A percentile compares a stretch with the other conserved stretches of the same genome.
These are phyloP conservation scores for Hypomecis punctinalis DNA, from an alignment of 2,888 invertebrate species.

Conservation along the genomic window DNA sequence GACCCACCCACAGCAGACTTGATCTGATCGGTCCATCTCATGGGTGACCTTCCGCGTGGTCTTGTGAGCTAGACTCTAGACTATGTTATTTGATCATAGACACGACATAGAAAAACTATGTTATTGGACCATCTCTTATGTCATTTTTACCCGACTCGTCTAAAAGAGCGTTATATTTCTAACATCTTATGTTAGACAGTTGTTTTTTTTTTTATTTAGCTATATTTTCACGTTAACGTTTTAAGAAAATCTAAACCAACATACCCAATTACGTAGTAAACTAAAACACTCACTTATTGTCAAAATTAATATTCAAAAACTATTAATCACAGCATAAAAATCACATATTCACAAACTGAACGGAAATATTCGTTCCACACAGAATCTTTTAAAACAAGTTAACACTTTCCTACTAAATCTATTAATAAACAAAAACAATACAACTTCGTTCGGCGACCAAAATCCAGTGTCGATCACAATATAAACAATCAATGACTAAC, in stretches of 20 bases:
- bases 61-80: too few species aligned
- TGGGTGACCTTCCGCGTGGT: too few species aligned
- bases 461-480: slow-evolving; percentile 13
- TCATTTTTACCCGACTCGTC: too few species aligned
- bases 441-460: neutral
- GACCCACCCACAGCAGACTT: too few species aligned
- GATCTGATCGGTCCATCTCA: too few species aligned
- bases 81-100: too few species aligned
- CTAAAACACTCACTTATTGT: neutral
- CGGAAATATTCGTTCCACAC: neutral
- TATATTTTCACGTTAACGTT: too few species aligned
- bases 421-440: slow-evolving; percentile 5
- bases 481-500: slow-evolving; percentile 31
- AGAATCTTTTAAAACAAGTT: neutral
- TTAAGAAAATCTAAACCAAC: slow-evolving; percentile 5
- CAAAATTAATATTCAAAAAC: neutral
- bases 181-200: too few species aligned
- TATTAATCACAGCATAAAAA: neutral
- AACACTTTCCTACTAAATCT: slow-evolving; percentile 14
- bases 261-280: slow-evolving; percentile 15
- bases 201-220: too few species aligned
- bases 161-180: too few species aligned
- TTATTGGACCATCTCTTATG: too few species aligned
- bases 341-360: neutral
- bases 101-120: too few species aligned